Evolutionary conservation across 2,113 vertebrate species (phyloP).

Genomic region (Silurus glanis): DNA sequence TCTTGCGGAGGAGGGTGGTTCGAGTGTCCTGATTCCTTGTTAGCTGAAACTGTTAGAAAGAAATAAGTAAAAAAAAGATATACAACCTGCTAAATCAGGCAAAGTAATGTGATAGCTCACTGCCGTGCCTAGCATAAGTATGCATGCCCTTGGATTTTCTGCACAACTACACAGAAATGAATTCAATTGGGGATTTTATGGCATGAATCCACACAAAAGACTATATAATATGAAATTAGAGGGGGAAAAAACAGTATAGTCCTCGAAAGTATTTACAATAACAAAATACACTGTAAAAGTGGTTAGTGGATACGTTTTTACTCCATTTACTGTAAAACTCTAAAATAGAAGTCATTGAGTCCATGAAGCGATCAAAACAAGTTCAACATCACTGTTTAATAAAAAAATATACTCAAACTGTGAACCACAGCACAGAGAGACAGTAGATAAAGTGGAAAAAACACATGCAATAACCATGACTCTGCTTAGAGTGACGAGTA

Average conservation of each 20-base stretch:
- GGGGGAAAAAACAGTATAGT: neutral
- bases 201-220: neutral
- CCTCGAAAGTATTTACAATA: neutral
- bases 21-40: constrained; percentile 67
- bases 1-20: constrained; percentile 75
- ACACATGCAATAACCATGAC: neutral
- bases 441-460: neutral
- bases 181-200: neutral
- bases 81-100: neutral
- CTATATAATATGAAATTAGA: neutral
- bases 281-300: too few species aligned
- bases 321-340: too few species aligned
- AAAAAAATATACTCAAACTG: neutral
- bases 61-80: neutral
- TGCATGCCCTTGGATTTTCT: neutral
- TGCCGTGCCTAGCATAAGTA: neutral
- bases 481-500: too few species aligned
- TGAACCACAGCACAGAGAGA: neutral
- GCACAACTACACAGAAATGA: too few species aligned
- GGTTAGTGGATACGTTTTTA: neutral
- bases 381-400: neutral
- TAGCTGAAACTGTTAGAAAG: constrained; percentile 57
- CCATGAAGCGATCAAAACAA: neutral
- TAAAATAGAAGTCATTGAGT: neutral
- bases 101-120: neutral